Base-by-base conservation (phyloP, 2,113 vertebrate species). In the Hyla sarda region DNA sequence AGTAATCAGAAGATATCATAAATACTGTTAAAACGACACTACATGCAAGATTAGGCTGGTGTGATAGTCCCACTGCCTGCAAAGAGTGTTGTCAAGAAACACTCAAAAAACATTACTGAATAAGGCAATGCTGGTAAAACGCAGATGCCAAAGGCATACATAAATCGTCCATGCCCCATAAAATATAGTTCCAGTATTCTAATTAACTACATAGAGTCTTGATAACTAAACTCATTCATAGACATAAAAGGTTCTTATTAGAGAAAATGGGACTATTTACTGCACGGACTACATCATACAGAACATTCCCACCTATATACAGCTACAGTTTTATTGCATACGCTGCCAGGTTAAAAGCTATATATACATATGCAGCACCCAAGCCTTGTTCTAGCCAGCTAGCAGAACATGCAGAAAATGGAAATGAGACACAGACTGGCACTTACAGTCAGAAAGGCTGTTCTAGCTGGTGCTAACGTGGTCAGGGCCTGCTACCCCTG, bases 61-160 rank as follows among this genome's bases (percentile, higher is more conserved):
- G 2, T 82, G 73, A 87, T 84, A 80, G 78, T 77, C 88, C 85
- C 85, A 67, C 32, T 0, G 2, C 28, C 2, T 3, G 32, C 56
- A 87, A 88, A 84, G 23, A 41, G 58, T 88, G n/a, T 89, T 88
- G 88, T 86, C 87, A 87, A 91, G 83, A 82, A 73, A 83, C 47
- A 86, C 41, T 62, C 5, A 60, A 89, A n/a, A 90, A 88, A 87
- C 54, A 83, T 32, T 90, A 88, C 85, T 88, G 69, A 88, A 87
- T 67, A 82, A 89, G 88, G 89, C 48, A 58, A 54, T 82, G 69
- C 84, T 84, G 83, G 77, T 56, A 89, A 41, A 89, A 84, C 79
- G 28, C 84, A 82, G 82, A 89, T 91, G 82, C 82, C 78, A 87
- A 79, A 37, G 17, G 80, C 75, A 10, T 7, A 7, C 1, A 1